Conservation (phyloP, 2,113 vertebrate genomes). For the Scomber scombrus region DNA sequence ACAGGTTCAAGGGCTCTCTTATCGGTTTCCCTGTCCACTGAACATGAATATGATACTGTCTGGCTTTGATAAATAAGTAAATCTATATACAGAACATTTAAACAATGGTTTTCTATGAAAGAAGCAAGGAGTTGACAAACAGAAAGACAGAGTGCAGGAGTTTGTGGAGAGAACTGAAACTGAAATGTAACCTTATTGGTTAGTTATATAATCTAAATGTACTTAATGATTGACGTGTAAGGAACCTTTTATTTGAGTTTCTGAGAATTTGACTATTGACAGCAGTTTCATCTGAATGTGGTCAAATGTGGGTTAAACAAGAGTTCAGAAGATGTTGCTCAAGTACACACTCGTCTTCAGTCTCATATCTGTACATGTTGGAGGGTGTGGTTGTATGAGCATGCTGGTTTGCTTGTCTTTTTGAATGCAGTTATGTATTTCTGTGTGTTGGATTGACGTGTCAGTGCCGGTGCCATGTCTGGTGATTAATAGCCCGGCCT, state of each 20-base stretch:
- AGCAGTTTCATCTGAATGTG: conserved; percentile 13
- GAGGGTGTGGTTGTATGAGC: conserved; percentile 35
- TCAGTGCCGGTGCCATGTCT: conserved; percentile 3
- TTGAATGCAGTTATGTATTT: conserved; percentile 13
- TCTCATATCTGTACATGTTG: conserved; percentile 4
- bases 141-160: not conserved
- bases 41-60: not conserved
- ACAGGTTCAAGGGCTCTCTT: not conserved
- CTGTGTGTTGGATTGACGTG: conserved; percentile 7
- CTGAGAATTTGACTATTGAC: not conserved
- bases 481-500: conserved; percentile 21
- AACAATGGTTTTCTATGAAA: not conserved
- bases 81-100: not conserved
- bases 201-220: not conserved
- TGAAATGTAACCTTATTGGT: not conserved
- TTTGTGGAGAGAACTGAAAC: not conserved
- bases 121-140: not conserved
- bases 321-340: not conserved
- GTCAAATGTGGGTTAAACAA: not conserved
- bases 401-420: not conserved
- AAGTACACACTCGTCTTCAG: conserved; percentile 9
- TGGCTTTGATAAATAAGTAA: not conserved
- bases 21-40: no score
- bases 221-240: no score
- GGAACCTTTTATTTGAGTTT: not conserved